Percentiles rank a stretch among this genome's conserved stretches.
These are phyloP conservation scores for Zhuqinia jingwanae DNA, from an alignment of 2,888 invertebrate genomes.

Conservation along the genomic window DNA sequence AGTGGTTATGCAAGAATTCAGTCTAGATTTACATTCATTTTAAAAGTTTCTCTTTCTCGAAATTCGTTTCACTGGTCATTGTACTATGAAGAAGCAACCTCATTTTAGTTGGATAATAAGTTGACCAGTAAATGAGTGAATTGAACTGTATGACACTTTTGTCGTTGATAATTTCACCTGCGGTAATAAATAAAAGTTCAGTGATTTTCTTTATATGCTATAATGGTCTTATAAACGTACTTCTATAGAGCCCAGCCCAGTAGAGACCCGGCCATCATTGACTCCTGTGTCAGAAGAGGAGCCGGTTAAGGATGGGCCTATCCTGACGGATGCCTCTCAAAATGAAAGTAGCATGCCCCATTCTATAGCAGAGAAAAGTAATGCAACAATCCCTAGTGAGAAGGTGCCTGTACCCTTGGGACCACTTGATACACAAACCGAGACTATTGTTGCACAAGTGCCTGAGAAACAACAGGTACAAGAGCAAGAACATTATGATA, in stretches of 20 bases:
- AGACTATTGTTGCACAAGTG: neutral
- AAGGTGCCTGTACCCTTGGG: constrained; percentile 16
- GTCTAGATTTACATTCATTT: too few relatives aligned
- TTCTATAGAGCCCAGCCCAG: constrained; percentile 9
- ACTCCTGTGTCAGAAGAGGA: neutral
- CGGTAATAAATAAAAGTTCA: neutral
- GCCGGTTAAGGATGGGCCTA: neutral
- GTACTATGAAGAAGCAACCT: neutral
- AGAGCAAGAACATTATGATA: neutral
- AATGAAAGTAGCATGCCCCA: neutral
- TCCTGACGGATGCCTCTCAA: neutral
- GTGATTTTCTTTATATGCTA: neutral
- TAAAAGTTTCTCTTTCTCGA: too few relatives aligned
- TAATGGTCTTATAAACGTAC: too few relatives aligned
- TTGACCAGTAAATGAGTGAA: neutral
- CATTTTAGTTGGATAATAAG: neutral
- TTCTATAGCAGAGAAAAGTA: neutral
- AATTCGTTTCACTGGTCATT: neutral
- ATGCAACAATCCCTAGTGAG: neutral
- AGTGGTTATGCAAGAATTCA: too few relatives aligned
- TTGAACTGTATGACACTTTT: neutral
- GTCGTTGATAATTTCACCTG: neutral
- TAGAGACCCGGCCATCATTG: neutral
- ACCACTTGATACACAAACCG: neutral
- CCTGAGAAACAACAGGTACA: too few relatives aligned